Evolutionary conservation across 2,888 invertebrate species (phyloP).

Genomic region (Papilio gigon): DNA sequence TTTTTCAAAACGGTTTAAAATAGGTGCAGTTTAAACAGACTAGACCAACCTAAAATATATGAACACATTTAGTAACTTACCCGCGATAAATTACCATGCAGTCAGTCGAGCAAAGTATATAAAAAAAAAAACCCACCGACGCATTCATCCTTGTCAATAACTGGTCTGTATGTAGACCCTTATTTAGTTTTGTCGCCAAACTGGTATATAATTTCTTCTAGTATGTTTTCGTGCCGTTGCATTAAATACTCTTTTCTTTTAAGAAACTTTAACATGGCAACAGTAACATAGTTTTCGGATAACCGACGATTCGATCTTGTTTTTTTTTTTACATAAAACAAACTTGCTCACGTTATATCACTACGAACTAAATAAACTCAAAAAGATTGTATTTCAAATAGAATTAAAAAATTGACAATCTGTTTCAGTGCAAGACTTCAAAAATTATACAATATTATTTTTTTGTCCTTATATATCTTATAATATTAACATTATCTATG

Average conservation of each 20-base stretch:
- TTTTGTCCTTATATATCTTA: too few species aligned
- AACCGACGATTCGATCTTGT: too few species aligned
- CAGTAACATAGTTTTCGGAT: neutral
- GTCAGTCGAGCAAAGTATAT: neutral
- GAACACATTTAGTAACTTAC: neutral
- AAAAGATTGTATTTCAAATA: too few species aligned
- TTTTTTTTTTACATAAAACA: too few species aligned
- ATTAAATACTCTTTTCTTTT: neutral
- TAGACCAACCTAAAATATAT: neutral
- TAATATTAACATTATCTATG: too few species aligned
- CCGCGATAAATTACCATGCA: neutral
- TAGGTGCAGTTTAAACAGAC: too few species aligned
- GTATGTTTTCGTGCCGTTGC: neutral
- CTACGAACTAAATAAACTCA: too few species aligned
- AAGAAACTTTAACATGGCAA: neutral
- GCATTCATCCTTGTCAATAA: neutral
- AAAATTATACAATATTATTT: too few species aligned
- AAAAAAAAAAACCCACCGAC: neutral
- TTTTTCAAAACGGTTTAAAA: too few species aligned
- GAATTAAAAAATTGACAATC: too few species aligned
- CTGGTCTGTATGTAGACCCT: neutral
- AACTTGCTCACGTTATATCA: too few species aligned
- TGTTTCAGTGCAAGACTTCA: too few species aligned
- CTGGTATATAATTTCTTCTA: constrained; percentile 6
- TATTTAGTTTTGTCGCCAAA: constrained; percentile 7